Evolutionary conservation across 2,888 invertebrate genomes (phyloP).

Genomic region (Ornithoptera alexandrae): DNA sequence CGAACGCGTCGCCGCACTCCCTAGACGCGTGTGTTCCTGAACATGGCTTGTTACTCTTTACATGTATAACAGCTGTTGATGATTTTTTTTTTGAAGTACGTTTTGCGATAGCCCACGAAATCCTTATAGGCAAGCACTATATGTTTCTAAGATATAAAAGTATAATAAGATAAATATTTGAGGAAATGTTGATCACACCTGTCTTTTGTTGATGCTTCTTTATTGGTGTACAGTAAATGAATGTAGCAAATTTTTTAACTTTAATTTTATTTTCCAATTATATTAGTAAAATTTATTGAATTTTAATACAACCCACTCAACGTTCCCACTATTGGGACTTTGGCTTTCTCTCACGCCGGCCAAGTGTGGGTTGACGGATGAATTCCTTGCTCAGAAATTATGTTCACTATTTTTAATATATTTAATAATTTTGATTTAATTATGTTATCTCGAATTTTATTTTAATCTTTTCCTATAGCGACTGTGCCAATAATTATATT

Average conservation of each 20-base stretch:
- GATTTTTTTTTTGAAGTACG: conserved; percentile 5
- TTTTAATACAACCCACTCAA: neutral
- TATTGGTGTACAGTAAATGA: conserved; percentile 7
- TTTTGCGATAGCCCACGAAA: conserved; percentile 12
- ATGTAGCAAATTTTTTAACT: conserved; percentile 10
- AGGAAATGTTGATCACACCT: conserved; percentile 1
- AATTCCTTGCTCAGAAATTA: conserved; percentile 26
- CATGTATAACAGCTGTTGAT: conserved; percentile 8
- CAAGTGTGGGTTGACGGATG: no score
- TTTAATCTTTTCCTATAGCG: conserved; percentile 21
- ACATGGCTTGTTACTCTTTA: conserved; percentile 18
- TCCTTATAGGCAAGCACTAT: conserved; percentile 1
- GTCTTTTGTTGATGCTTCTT: neutral
- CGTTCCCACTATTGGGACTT: no score
- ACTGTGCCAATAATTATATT: conserved; percentile 27
- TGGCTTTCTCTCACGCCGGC: no score
- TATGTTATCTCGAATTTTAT: conserved; percentile 7
- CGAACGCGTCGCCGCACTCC: conserved; percentile 31
- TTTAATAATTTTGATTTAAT: conserved; percentile 2
- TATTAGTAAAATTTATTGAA: conserved; percentile 2
- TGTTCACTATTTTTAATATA: conserved; percentile 27
- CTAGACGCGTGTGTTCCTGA: conserved; percentile 32
- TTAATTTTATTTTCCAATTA: conserved; percentile 8
- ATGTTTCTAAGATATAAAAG: neutral
- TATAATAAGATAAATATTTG: conserved; percentile 1